A percentile compares a stretch with the other conserved stretches of the same genome.
These are phyloP conservation scores for Rana temporaria DNA, from an alignment of 2,113 vertebrate genomes.

Conservation along the genomic window DNA sequence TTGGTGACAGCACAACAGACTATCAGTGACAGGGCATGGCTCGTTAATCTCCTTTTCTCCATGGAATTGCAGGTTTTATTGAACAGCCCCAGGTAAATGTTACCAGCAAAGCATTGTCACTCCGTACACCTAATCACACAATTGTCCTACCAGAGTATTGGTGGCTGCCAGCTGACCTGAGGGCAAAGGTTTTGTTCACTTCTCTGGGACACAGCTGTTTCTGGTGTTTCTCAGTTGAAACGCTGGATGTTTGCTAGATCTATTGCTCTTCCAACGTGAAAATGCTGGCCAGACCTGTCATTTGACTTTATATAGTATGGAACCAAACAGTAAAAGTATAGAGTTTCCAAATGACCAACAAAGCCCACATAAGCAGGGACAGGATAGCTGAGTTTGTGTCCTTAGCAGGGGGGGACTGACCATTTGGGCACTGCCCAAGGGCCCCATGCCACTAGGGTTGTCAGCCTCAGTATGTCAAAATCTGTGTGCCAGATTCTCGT, in stretches of 20 bases:
- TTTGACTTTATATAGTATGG: neutral
- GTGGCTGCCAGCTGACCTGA: neutral
- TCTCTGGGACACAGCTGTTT: conserved; percentile 26
- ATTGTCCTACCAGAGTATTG: neutral
- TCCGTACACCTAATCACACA: neutral
- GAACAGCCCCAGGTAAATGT: neutral
- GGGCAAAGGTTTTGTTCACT: neutral
- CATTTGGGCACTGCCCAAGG: too few relatives aligned
- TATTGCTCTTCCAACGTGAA: neutral
- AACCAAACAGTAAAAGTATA: neutral
- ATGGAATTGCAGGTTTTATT: neutral
- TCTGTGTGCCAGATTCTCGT: too few relatives aligned
- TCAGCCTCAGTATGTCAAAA: too few relatives aligned
- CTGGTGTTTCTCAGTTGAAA: conserved; percentile 14
- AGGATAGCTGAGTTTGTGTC: too few relatives aligned
- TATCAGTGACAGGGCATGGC: conserved; percentile 15
- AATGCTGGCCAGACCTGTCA: neutral
- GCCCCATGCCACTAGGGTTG: too few relatives aligned
- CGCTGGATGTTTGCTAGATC: conserved; percentile 23
- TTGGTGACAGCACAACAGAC: neutral
- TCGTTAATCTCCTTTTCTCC: neutral
- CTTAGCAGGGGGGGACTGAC: too few relatives aligned
- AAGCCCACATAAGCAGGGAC: too few relatives aligned
- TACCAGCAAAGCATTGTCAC: neutral
- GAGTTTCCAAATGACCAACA: neutral